A percentile compares a stretch with the other conserved stretches of the same genome.
Evolutionary conservation across 1,140 invertebrate genomes (phyloP).

Genomic region (Apis mellifera): DNA sequence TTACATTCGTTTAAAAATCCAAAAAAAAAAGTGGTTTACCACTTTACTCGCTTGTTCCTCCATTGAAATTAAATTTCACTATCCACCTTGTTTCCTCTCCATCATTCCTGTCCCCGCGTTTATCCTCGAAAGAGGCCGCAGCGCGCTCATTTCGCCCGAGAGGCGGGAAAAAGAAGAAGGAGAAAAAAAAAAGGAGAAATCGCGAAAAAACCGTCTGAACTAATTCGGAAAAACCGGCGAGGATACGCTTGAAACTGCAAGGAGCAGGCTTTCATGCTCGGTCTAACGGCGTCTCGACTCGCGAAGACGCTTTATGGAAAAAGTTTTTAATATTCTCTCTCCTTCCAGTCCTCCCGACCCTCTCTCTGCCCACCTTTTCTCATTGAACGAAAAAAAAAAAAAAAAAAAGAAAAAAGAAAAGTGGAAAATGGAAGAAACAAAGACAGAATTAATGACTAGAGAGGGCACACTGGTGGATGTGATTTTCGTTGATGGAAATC

Average conservation of each 20-base stretch:
- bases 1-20: not conserved
- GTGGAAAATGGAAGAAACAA: constrained; percentile 23
- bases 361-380: not conserved
- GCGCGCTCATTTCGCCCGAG: not conserved
- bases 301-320: constrained; percentile 64
- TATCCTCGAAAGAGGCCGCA: not conserved
- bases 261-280: constrained; percentile 36
- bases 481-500: constrained; percentile 62
- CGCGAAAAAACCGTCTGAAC: constrained; percentile 30
- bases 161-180: not conserved
- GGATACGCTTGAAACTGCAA: constrained; percentile 29
- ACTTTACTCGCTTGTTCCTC: not conserved
- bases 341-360: not conserved
- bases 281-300: constrained; percentile 25
- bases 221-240: constrained; percentile 53
- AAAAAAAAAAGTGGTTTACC: not conserved
- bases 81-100: not conserved
- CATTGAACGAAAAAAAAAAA: too few species aligned
- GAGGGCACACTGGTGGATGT: constrained; percentile 55
- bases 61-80: constrained; percentile 4
- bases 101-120: not conserved
- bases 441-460: constrained; percentile 61
- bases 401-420: too few species aligned
- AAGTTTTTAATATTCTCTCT: constrained; percentile 62
- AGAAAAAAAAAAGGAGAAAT: too few species aligned